Evolutionary conservation across 2,113 vertebrate species (phyloP), one percentile per base, ranked within the genome.

Genomic region (Chionis minor): DNA sequence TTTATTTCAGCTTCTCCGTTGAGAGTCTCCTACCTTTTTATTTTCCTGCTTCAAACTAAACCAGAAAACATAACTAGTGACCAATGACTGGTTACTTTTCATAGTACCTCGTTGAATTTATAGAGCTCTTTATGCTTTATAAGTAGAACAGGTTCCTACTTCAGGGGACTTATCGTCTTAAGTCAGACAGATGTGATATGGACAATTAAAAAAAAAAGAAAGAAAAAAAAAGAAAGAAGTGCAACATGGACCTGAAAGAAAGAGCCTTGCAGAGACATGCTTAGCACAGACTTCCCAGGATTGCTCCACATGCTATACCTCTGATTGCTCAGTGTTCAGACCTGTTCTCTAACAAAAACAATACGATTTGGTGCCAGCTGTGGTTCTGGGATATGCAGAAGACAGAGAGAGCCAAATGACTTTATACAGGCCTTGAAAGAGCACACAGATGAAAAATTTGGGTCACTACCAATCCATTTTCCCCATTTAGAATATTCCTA

Each of bases 281-380:
- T 92, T 82, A 86, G 9, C 27, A 35, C 28, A 51, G 30, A 16
- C 70, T 94, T 91, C 59, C 32, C 32, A 63, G 22, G 52, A 94
- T 70, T 95, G 52, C 83, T 92, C 55, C 86, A 88, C 14, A 35
- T 22, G 18, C 22, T 54, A 20, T 27, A n/a, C 23, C 84, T 92
- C 35, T 94, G 67, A 78, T 81, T 94, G 72, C 63, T 92, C 32
- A 49, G 55, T 92, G 82, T 95, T 94, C 86, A 92, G 65, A 88
- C 91, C 88, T 94, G 88, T 83, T 89, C 62, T 92, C 45, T 23
- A 56, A 51, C 24, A 86, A 86, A 88, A 89, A 32, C 66, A 83
- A n/a, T 11, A 30, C 32, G 30, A 42, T 66, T 81, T 42, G 17
- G 13, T 81, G 80, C 63, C 83, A 96, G 35, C 40, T 90, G 58